Conservation (phyloP, 2,797 vertebrate genomes). For the Manis pentadactyla region DNA sequence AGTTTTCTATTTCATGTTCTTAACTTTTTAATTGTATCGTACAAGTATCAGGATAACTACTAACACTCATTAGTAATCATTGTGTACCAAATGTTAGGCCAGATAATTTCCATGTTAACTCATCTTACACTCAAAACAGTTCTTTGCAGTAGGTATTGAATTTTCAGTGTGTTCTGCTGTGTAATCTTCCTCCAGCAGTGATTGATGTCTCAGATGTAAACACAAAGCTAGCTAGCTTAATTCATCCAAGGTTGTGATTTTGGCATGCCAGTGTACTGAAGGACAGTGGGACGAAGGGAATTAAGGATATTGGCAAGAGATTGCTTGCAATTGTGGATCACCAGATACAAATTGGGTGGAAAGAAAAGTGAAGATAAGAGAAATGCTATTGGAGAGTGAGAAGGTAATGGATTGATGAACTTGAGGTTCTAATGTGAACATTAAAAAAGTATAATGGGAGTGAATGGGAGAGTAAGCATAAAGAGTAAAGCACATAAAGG, state of each 20-base stretch:
- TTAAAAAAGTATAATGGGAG: not conserved
- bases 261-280: not conserved
- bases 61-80: not conserved
- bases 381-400: not conserved
- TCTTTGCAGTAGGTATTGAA: not conserved
- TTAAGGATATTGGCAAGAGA: constrained; percentile 22
- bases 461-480: not conserved
- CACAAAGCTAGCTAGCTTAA: not conserved
- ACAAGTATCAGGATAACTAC: constrained; percentile 25
- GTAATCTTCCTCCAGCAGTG: not conserved
- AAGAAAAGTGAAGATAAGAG: not conserved
- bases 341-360: not conserved
- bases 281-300: not conserved
- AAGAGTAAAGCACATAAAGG: no score
- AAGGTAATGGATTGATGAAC: not conserved
- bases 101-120: constrained; percentile 52
- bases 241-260: not conserved
- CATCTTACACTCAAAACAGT: not conserved
- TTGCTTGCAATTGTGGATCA: not conserved
- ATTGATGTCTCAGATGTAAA: not conserved
- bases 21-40: constrained; percentile 32
- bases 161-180: constrained; percentile 1
- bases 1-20: constrained; percentile 19
- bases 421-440: not conserved
- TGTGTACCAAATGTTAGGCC: not conserved